These are phyloP conservation scores for Mythimna ferrago DNA, from an alignment of 2,888 invertebrate genomes.

Conservation along the genomic window DNA sequence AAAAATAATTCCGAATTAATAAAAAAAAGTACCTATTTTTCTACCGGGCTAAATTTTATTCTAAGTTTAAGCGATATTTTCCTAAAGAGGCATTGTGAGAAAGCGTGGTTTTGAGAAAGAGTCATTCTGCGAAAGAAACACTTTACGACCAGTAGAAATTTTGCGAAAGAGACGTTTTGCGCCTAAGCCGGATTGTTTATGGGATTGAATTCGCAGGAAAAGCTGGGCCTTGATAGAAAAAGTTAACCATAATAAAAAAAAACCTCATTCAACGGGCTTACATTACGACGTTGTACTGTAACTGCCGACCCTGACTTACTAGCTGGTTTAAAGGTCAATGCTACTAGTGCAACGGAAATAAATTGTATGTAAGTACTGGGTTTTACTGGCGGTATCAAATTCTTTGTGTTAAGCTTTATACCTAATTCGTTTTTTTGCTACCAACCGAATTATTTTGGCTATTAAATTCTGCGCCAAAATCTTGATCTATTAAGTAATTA, in stretches of 20 bases:
- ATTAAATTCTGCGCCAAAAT: background rate
- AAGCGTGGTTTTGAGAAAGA: too few relatives aligned
- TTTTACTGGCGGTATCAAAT: background rate
- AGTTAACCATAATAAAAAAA: background rate
- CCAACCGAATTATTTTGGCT: background rate
- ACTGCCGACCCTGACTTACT: constrained; percentile 41
- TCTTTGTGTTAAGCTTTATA: constrained; percentile 13
- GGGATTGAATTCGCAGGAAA: background rate
- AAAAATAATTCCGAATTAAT: too few relatives aligned
- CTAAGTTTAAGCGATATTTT: too few relatives aligned
- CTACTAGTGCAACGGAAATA: constrained; percentile 18
- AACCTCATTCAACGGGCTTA: background rate
- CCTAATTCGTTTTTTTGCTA: constrained; percentile 6
- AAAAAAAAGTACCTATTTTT: too few relatives aligned
- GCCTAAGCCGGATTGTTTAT: background rate
- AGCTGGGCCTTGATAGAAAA: background rate
- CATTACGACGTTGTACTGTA: constrained; percentile 18
- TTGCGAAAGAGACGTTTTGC: too few relatives aligned
- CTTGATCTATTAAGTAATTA: background rate
- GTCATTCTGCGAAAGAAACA: too few relatives aligned
- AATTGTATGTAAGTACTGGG: background rate
- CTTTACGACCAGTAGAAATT: too few relatives aligned
- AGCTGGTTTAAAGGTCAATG: constrained; percentile 53
- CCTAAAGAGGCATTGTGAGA: too few relatives aligned
- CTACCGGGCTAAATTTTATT: too few relatives aligned